Percentiles rank a stretch among this genome's conserved stretches.
These are phyloP conservation scores for Nemapogon koenigi DNA, from an alignment of 2,888 invertebrate species.

Conservation along the genomic window DNA sequence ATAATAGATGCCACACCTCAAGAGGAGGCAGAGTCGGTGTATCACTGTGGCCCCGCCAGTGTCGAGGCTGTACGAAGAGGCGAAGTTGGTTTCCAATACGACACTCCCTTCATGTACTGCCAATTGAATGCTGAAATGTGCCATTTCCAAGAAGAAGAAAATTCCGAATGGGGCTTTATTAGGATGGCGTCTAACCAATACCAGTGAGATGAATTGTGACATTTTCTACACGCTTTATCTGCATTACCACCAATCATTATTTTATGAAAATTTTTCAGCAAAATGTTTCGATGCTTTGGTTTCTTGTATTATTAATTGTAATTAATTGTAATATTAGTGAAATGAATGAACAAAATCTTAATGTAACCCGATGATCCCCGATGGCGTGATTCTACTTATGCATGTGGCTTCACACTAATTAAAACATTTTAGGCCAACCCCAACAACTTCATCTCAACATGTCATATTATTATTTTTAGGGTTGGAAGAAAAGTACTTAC, in stretches of 20 bases:
- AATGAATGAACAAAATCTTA: no score
- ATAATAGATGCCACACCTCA: conserved; percentile 83
- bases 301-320: not conserved
- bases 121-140: conserved; percentile 80
- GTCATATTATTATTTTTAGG: conserved; percentile 49
- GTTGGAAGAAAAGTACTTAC: conserved; percentile 74
- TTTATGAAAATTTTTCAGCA: no score
- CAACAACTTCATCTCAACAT: not conserved
- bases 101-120: conserved; percentile 77
- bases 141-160: conserved; percentile 74
- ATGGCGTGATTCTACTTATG: no score
- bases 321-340: no score
- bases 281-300: no score
- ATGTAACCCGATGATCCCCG: no score
- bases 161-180: conserved; percentile 72
- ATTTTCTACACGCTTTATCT: no score
- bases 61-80: conserved; percentile 74
- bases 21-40: conserved; percentile 68
- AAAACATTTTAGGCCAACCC: no score
- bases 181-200: conserved; percentile 70
- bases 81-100: conserved; percentile 75
- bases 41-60: conserved; percentile 70
- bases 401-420: no score
- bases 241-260: no score
- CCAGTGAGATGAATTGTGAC: conserved; percentile 57